Evolutionary conservation across 2,888 invertebrate genomes (phyloP).

Genomic region (Heliconius ismenius): DNA sequence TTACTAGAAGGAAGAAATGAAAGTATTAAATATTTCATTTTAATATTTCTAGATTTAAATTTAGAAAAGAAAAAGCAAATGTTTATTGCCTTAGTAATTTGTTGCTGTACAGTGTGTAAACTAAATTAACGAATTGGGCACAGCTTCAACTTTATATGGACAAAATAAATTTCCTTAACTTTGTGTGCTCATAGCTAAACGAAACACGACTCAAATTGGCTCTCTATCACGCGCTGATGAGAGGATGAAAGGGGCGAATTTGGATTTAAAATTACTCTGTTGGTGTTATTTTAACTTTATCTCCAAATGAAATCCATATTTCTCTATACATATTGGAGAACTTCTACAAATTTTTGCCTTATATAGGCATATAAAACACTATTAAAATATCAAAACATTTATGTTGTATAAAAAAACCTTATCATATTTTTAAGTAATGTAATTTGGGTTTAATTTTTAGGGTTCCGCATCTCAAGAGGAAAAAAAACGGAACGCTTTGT

Average conservation of each 20-base stretch:
- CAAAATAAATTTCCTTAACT: conserved; percentile 14
- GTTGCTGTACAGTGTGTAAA: background rate
- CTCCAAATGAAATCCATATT: conserved; percentile 4
- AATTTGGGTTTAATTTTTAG: too few species aligned
- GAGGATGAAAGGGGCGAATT: conserved; percentile 28
- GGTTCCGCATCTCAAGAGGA: too few species aligned
- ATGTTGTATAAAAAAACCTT: too few species aligned
- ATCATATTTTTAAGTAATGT: too few species aligned
- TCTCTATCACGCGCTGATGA: conserved; percentile 31
- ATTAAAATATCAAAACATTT: too few species aligned
- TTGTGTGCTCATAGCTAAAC: conserved; percentile 21
- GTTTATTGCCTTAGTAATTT: background rate
- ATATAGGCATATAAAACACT: too few species aligned
- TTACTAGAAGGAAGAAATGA: too few species aligned
- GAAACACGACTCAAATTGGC: conserved; percentile 23
- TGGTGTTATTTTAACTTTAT: conserved; percentile 1
- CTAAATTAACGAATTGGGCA: background rate
- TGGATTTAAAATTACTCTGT: conserved; percentile 23
- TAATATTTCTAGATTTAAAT: too few species aligned
- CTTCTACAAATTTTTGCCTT: too few species aligned
- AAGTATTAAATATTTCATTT: too few species aligned
- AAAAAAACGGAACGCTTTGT: too few species aligned
- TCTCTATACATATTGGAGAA: background rate
- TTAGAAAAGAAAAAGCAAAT: too few species aligned
- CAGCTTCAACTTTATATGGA: conserved; percentile 1